These are phyloP conservation scores for Salpingus planirostris DNA, from an alignment of 2,888 invertebrate genomes.

Conservation along the genomic window DNA sequence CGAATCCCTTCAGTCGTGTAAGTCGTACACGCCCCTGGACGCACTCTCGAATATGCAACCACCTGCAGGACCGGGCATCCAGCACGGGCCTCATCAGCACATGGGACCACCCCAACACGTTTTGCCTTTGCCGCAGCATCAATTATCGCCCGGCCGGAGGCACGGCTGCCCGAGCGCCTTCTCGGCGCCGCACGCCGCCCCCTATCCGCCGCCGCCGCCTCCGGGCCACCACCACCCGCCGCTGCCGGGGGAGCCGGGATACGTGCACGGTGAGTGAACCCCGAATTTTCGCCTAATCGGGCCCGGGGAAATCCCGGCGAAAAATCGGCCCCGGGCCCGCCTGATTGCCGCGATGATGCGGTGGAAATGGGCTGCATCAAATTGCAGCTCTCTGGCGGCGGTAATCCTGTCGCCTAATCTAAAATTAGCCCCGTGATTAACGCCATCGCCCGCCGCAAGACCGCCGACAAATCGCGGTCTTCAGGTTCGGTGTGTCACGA, in stretches of 20 bases:
- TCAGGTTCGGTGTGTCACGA: too few relatives aligned
- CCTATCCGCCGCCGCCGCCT: conserved; percentile 36
- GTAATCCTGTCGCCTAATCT: too few relatives aligned
- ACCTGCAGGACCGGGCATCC: conserved; percentile 48
- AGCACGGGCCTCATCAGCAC: conserved; percentile 31
- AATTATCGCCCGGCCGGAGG: conserved; percentile 39
- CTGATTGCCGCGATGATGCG: too few relatives aligned
- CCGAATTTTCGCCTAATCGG: too few relatives aligned
- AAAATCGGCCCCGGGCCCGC: too few relatives aligned
- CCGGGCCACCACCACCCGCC: conserved; percentile 36
- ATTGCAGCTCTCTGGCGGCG: too few relatives aligned
- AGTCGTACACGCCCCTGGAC: conserved; percentile 74
- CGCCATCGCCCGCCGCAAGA: too few relatives aligned
- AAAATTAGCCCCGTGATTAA: too few relatives aligned
- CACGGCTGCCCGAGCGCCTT: conserved; percentile 55
- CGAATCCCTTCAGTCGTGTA: conserved; percentile 34
- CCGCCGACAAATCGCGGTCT: too few relatives aligned
- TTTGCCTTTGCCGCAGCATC: conserved; percentile 34
- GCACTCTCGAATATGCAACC: conserved; percentile 84
- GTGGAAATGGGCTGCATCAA: too few relatives aligned
- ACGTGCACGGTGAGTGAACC: conserved; percentile 40
- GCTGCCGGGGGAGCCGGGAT: conserved; percentile 30
- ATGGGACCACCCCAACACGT: conserved; percentile 42
- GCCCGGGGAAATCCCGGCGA: too few relatives aligned
- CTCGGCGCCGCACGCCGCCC: conserved; percentile 47